phyloP scores from a whole-genome alignment of 2,888 invertebrate genomes.

The Galerucella calmariensis region DNA sequence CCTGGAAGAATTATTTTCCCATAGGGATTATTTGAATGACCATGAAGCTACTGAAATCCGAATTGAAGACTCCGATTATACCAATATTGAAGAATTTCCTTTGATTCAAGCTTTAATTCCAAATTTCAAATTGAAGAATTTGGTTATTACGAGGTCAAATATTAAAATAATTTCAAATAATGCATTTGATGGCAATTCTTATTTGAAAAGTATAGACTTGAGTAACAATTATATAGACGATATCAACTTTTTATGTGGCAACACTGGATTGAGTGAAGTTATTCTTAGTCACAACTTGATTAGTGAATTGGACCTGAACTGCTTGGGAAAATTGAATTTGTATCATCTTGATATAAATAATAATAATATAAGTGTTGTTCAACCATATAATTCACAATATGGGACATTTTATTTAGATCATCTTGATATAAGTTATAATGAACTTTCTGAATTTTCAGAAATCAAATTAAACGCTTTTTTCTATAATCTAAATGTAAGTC shows the following conservation, averaged over 20 bases:
- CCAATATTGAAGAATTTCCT: neutral
- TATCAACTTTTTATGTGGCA: constrained; percentile 13
- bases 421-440: constrained; percentile 30
- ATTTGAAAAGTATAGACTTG: constrained; percentile 22
- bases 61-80: constrained; percentile 6
- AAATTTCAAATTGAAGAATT: neutral
- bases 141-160: neutral
- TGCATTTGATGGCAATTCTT: constrained; percentile 20
- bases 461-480: neutral
- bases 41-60: neutral
- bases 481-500: constrained; percentile 28
- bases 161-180: neutral
- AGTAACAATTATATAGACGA: constrained; percentile 23
- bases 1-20: neutral
- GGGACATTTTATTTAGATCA: neutral
- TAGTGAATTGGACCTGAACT: constrained; percentile 6
- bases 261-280: neutral
- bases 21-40: neutral
- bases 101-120: neutral
- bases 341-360: constrained; percentile 6
- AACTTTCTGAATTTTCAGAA: constrained; percentile 26
- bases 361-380: neutral
- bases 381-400: neutral
- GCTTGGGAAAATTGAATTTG: neutral
- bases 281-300: constrained; percentile 26